Evolutionary conservation across 2,113 vertebrate genomes (phyloP).

Genomic region (Chlamydotis undulata): DNA sequence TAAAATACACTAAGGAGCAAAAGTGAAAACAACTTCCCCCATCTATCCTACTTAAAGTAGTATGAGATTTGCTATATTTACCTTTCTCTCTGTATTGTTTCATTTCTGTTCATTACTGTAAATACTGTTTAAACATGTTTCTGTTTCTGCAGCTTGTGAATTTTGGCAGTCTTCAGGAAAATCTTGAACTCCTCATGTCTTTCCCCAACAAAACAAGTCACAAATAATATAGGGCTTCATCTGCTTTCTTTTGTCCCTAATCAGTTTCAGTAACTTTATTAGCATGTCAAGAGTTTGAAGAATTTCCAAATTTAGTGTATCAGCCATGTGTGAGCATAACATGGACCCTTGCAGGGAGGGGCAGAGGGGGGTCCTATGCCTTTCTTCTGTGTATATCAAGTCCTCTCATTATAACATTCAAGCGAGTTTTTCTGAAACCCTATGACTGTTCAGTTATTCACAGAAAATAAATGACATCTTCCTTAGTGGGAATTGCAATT

Average conservation of each 20-base stretch:
- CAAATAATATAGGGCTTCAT: background rate
- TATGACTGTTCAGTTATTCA: background rate
- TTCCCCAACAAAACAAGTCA: background rate
- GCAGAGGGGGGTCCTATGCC: background rate
- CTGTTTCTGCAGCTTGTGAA: background rate
- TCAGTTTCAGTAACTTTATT: background rate
- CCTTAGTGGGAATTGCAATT: background rate
- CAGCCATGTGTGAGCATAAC: background rate
- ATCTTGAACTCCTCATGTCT: background rate
- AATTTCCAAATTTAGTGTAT: constrained; percentile 8
- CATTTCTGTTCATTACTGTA: background rate
- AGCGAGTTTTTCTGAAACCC: background rate
- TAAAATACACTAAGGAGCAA: background rate
- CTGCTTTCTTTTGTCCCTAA: background rate
- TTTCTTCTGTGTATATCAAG: background rate
- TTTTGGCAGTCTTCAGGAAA: background rate
- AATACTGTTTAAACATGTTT: background rate
- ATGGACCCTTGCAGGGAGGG: background rate
- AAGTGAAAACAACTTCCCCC: background rate
- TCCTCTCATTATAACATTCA: background rate
- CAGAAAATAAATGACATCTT: constrained; percentile 32
- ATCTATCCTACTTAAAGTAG: background rate
- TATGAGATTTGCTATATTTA: background rate
- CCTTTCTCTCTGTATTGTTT: background rate
- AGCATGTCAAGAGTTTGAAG: background rate